Evolutionary conservation across 2,113 vertebrate genomes (phyloP).

Genomic region (Prunella himalayana): DNA sequence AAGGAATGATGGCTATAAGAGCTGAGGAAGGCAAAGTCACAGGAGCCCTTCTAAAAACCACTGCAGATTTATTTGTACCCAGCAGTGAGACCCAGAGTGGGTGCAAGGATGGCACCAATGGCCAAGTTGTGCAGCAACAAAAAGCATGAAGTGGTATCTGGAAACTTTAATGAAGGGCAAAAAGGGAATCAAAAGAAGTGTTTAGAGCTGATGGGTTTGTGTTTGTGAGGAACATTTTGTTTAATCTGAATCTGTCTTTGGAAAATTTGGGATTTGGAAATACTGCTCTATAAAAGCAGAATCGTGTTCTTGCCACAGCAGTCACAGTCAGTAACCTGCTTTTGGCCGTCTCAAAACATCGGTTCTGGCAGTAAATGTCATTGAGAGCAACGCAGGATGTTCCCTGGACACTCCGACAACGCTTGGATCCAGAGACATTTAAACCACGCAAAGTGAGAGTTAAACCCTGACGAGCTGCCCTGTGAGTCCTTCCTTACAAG

Average conservation of each 20-base stretch:
- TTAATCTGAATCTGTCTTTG: not conserved
- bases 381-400: rapidly evolving
- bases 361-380: not conserved
- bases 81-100: not conserved
- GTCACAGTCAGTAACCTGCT: not conserved
- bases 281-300: not conserved
- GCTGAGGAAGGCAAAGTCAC: not conserved
- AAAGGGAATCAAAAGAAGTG: not conserved
- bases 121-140: not conserved
- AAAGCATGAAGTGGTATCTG: not conserved
- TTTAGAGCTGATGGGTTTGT: not conserved
- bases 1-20: not conserved
- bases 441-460: not conserved
- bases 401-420: not conserved
- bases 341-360: not conserved
- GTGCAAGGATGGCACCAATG: not conserved
- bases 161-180: not conserved
- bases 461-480: not conserved
- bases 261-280: not conserved
- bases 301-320: not conserved
- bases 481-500: not conserved
- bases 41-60: not conserved
- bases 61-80: not conserved
- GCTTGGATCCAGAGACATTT: not conserved
- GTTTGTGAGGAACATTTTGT: not conserved